A percentile compares a stretch with the other conserved stretches of the same genome.
phyloP scores from a whole-genome alignment of 37 sponge, comb jelly and placozoan species.

The Aphrocallistes beatrix region DNA sequence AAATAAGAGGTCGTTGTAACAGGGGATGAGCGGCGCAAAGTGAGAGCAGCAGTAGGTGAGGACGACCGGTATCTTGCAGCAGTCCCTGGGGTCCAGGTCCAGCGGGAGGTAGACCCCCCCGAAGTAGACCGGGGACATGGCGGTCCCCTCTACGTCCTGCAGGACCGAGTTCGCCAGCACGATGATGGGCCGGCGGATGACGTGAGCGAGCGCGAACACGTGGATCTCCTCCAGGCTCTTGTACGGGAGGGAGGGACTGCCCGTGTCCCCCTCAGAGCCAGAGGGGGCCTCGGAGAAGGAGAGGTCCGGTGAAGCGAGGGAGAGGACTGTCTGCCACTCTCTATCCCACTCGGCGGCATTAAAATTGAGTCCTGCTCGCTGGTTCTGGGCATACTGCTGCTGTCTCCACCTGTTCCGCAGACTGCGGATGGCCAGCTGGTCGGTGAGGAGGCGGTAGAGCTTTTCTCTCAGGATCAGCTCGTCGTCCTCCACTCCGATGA shows the following conservation, averaged over 20 bases:
- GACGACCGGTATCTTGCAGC: constrained; percentile 79
- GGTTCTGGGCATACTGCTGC: constrained; percentile 54
- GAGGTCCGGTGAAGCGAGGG: constrained; percentile 40
- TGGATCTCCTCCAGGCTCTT: constrained; percentile 93
- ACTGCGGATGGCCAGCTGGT: constrained; percentile 20
- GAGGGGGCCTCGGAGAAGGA: constrained; percentile 26
- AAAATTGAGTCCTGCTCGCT: constrained; percentile 59
- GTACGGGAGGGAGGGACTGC: constrained; percentile 16
- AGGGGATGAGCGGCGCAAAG: constrained; percentile 77
- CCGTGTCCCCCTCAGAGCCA: neutral
- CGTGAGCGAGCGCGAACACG: constrained; percentile 79
- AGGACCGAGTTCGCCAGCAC: constrained; percentile 62
- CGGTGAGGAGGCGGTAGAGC: constrained; percentile 51
- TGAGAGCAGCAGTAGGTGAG: constrained; percentile 84
- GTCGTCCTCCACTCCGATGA: constrained; percentile 85
- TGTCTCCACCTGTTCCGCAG: constrained; percentile 63
- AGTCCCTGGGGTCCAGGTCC: constrained; percentile 49
- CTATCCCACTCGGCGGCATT: constrained; percentile 76
- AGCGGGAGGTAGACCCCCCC: constrained; percentile 90
- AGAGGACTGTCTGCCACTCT: constrained; percentile 73
- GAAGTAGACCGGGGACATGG: constrained; percentile 84
- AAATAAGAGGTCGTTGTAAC: constrained; percentile 22
- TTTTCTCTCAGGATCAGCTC: constrained; percentile 60
- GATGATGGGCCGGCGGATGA: constrained; percentile 68
- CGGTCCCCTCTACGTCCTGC: constrained; percentile 46